Evolutionary conservation across 2,797 vertebrate species (phyloP).

Genomic region (Etheostoma nigrum): DNA sequence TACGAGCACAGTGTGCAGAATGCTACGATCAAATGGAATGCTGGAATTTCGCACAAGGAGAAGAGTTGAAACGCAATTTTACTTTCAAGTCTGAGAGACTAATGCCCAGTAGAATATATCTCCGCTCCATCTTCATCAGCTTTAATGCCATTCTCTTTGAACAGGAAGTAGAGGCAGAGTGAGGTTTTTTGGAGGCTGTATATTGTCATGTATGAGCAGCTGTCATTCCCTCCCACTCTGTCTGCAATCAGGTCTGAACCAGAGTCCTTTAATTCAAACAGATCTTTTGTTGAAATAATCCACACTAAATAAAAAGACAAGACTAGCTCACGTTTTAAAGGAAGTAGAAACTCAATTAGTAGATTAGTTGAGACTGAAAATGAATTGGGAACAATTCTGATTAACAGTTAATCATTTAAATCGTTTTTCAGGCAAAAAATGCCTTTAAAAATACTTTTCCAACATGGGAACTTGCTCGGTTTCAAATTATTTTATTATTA

Average conservation of each 20-base stretch:
- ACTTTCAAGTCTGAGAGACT: slow-evolving; percentile 55
- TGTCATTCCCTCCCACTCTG: slow-evolving; percentile 53
- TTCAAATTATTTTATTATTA: too few relatives aligned
- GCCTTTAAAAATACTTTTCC: background rate
- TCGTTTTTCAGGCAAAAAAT: background rate
- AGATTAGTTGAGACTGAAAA: background rate
- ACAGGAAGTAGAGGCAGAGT: slow-evolving; percentile 56
- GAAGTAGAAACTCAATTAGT: background rate
- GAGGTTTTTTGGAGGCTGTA: slow-evolving; percentile 47
- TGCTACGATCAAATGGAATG: slow-evolving; percentile 30
- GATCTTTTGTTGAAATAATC: background rate
- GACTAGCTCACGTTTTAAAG: background rate
- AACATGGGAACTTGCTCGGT: background rate
- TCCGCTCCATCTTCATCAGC: slow-evolving; percentile 59
- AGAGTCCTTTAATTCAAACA: slow-evolving; percentile 1
- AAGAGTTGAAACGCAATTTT: slow-evolving; percentile 15
- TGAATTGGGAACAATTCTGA: background rate
- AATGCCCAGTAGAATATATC: slow-evolving; percentile 64
- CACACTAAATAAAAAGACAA: background rate
- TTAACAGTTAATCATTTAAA: background rate
- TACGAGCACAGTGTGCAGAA: slow-evolving; percentile 4
- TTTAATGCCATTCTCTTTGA: slow-evolving; percentile 83
- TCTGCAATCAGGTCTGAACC: slow-evolving; percentile 26
- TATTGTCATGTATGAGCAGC: slow-evolving; percentile 70
- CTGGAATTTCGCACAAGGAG: slow-evolving; percentile 53